phyloP scores from a whole-genome alignment of 2,888 invertebrate genomes.

The Carterocephalus palaemon region DNA sequence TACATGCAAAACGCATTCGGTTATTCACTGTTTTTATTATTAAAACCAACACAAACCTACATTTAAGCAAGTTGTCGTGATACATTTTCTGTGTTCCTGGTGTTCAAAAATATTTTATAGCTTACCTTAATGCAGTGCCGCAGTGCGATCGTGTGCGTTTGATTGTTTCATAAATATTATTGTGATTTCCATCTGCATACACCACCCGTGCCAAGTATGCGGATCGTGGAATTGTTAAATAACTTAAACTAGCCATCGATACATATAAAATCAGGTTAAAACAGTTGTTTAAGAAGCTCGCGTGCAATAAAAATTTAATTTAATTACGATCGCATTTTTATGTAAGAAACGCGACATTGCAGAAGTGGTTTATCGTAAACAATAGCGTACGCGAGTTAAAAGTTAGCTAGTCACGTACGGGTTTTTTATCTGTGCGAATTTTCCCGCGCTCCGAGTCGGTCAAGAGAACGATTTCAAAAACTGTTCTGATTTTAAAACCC shows the following conservation, averaged over 20 bases:
- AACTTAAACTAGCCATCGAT: too few species aligned
- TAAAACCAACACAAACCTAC: constrained; percentile 21
- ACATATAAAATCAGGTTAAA: background rate
- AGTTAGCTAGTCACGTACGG: constrained; percentile 11
- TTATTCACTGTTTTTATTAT: constrained; percentile 24
- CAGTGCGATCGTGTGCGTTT: constrained; percentile 58
- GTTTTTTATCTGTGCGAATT: constrained; percentile 17
- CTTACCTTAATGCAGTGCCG: constrained; percentile 41
- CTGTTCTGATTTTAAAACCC: constrained; percentile 7
- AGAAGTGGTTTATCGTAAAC: constrained; percentile 17
- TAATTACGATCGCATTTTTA: constrained; percentile 19
- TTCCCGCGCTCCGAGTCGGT: constrained; percentile 17
- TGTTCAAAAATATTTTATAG: constrained; percentile 20
- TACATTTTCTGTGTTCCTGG: constrained; percentile 25
- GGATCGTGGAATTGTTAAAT: constrained; percentile 32
- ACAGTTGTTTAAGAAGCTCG: background rate
- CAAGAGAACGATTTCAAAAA: constrained; percentile 18
- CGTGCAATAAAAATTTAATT: constrained; percentile 11
- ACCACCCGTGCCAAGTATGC: constrained; percentile 19
- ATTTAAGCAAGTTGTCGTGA: constrained; percentile 18
- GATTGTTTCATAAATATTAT: constrained; percentile 22
- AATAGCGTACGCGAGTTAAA: constrained; percentile 19
- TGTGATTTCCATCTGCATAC: constrained; percentile 20
- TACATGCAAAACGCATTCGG: constrained; percentile 38
- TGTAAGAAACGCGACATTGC: constrained; percentile 18